Evolutionary conservation across 2,797 vertebrate species (phyloP), one percentile per base, ranked within the genome.

Genomic region (Sebastes minor): DNA sequence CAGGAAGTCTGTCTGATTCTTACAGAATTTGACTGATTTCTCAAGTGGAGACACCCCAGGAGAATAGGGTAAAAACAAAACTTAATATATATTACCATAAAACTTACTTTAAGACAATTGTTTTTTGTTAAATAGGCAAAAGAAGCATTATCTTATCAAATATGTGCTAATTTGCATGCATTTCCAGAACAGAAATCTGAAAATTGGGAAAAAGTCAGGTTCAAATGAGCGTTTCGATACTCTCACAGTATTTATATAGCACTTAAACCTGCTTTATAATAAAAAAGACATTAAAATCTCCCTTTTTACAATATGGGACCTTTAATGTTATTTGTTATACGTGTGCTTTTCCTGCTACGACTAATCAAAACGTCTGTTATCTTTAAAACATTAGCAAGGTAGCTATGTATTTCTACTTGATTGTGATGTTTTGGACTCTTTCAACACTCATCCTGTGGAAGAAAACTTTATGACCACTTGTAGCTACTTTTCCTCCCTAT

Each of bases 391-490:
- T 65, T 12, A 30, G 3, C 64, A 42, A 20, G 1, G 2, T 18
- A 27, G 3, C 4, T 18, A 13, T 32, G 35, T 33, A 65, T 64
- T 42, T 20, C 22, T 64, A 23, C 9, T 30, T 42, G 22, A 61
- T 10, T 57, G 0, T 12, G 6, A 76, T 28, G 20, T 27, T 33
- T 32, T 62, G 28, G 16, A 6, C 55, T 72, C 27, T 71, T 42
- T 67, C 25, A 73, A n/a, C 28, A 74, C 16, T 25, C 27, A 10
- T 23, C 10, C 53, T 23, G 11, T 53, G 20, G 11, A 49, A 61
- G 59, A 62, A 86, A 75, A 70, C 42, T 56, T 71, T 69, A n/a
- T 33, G 27, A 65, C 32, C 38, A 62, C 46, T 70, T 80, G 3
- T 71, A 18, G 64, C 33, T 74, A 27, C 72, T 76, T 76, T 70